These are phyloP conservation scores for Oxyscelio sp. DNA, from an alignment of 2,888 invertebrate species.

Conservation along the genomic window DNA sequence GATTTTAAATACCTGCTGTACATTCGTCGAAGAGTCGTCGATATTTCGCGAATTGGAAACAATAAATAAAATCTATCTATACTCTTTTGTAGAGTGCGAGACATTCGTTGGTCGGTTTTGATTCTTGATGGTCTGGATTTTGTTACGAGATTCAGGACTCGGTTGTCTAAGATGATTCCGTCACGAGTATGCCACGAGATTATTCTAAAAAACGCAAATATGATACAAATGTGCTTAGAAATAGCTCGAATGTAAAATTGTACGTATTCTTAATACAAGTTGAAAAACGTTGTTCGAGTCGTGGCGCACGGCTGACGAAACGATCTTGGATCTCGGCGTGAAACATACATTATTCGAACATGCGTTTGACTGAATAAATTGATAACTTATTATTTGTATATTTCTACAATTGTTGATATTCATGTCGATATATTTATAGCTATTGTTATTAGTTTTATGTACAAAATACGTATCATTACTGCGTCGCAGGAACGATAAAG, in stretches of 20 bases:
- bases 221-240: constrained; percentile 47
- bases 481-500: constrained; percentile 68
- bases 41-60: constrained; percentile 85
- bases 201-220: constrained; percentile 44
- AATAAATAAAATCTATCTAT: constrained; percentile 88
- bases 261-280: constrained; percentile 32
- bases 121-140: constrained; percentile 81
- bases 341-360: constrained; percentile 61
- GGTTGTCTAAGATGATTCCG: constrained; percentile 49
- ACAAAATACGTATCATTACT: constrained; percentile 69
- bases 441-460: constrained; percentile 68
- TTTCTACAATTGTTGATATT: constrained; percentile 68
- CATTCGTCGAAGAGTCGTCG: constrained; percentile 76
- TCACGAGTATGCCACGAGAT: constrained; percentile 53
- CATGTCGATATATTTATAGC: constrained; percentile 68
- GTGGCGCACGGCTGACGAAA: constrained; percentile 19
- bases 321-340: constrained; percentile 14
- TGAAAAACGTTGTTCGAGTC: constrained; percentile 7
- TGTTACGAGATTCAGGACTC: constrained; percentile 61
- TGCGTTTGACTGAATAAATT: constrained; percentile 63
- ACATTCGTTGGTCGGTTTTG: constrained; percentile 79
- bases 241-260: constrained; percentile 44
- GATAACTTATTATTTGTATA: constrained; percentile 61
- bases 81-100: constrained; percentile 82
- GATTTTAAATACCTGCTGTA: constrained; percentile 86